These are phyloP conservation scores for Phoebastria nigripes DNA, from an alignment of 2,797 vertebrate genomes.

Conservation along the genomic window DNA sequence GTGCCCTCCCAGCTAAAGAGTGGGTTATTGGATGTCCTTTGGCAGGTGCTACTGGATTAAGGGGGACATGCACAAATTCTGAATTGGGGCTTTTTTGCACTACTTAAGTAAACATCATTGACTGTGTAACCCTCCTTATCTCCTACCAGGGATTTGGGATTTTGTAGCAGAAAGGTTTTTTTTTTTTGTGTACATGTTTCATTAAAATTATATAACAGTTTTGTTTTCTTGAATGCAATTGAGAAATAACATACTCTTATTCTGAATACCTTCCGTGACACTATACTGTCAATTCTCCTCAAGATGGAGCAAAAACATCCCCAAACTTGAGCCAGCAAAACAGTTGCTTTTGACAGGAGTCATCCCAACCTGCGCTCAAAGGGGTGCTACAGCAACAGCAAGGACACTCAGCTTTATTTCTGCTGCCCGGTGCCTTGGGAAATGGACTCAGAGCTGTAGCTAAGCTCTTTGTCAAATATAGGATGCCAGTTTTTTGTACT, in stretches of 20 bases:
- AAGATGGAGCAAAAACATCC: background rate
- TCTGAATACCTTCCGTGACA: background rate
- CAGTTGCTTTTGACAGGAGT: background rate
- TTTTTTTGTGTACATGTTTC: background rate
- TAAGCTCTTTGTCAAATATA: background rate
- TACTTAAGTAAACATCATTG: constrained; percentile 18
- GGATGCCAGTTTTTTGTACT: background rate
- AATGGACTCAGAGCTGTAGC: background rate
- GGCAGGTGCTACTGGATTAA: constrained; percentile 76
- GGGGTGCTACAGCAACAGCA: background rate
- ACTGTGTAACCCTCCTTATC: background rate
- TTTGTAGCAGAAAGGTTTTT: background rate
- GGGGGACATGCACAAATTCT: constrained; percentile 29
- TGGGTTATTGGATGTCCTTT: constrained; percentile 67
- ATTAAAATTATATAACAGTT: background rate
- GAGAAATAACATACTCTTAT: background rate
- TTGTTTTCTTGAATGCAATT: background rate
- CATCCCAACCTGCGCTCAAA: background rate
- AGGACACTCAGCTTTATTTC: background rate
- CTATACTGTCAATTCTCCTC: background rate
- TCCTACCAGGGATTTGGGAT: background rate
- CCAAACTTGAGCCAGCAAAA: background rate
- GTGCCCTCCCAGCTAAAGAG: constrained; percentile 40
- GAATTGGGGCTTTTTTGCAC: constrained; percentile 18
- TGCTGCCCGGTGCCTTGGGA: background rate